Conservation (phyloP, 2,888 invertebrate species). For the Andrena haemorrhoa region DNA sequence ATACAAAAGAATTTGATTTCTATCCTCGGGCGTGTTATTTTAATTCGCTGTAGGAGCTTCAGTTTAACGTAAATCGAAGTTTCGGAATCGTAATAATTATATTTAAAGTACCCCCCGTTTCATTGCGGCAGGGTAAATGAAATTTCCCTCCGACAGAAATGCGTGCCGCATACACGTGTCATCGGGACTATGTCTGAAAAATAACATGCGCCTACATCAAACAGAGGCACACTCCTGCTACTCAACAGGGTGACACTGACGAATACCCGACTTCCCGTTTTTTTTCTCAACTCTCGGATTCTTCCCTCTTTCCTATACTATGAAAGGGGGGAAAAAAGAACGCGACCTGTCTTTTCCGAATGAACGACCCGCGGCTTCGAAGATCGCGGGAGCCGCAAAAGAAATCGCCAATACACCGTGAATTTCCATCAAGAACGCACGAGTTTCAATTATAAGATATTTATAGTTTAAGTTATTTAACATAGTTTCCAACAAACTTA, state of each 20-base stretch:
- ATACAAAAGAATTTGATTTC: background rate
- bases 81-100: background rate
- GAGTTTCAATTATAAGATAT: too few species aligned
- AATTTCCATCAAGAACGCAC: background rate
- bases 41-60: too few species aligned
- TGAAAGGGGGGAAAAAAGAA: slow-evolving; percentile 48
- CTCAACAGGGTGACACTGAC: slow-evolving; percentile 60
- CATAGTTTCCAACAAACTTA: too few species aligned
- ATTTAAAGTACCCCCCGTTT: background rate
- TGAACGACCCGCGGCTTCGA: slow-evolving; percentile 34
- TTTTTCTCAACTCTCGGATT: slow-evolving; percentile 49
- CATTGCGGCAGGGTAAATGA: slow-evolving; percentile 20
- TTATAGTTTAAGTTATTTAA: too few species aligned
- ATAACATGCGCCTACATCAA: slow-evolving; percentile 45
- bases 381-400: slow-evolving; percentile 14
- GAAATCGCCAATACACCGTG: background rate
- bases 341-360: slow-evolving; percentile 41
- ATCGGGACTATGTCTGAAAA: slow-evolving; percentile 43
- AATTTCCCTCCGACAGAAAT: slow-evolving; percentile 41
- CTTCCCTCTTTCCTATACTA: slow-evolving; percentile 52
- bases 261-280: slow-evolving; percentile 68
- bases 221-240: slow-evolving; percentile 49
- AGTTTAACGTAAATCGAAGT: too few species aligned
- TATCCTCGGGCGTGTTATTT: too few species aligned
- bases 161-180: slow-evolving; percentile 39